These are phyloP conservation scores for Acrossocheilus wenchowensis DNA, from an alignment of 2,797 vertebrate species.

Conservation along the genomic window DNA sequence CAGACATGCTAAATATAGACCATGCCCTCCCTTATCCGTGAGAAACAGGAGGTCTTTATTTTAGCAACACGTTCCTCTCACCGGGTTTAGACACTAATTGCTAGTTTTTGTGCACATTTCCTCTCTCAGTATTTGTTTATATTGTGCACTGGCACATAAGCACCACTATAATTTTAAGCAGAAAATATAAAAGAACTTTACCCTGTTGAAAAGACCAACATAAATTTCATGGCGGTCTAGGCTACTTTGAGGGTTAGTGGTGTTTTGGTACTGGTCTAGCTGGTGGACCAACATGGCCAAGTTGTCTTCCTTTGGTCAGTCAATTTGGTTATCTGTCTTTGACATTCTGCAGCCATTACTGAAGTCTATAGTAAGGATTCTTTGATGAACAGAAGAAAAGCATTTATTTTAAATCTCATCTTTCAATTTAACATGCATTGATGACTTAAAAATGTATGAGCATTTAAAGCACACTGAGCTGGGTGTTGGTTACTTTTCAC, in stretches of 20 bases:
- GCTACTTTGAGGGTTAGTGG: background rate
- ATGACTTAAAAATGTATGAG: background rate
- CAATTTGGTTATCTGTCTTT: background rate
- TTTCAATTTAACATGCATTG: background rate
- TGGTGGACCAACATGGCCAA: background rate
- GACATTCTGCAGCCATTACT: background rate
- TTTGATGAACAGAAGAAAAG: background rate
- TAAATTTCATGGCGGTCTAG: background rate
- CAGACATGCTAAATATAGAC: slow-evolving; percentile 39
- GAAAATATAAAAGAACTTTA: background rate
- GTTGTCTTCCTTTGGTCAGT: background rate
- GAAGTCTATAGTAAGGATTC: background rate
- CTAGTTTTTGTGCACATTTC: slow-evolving; percentile 30
- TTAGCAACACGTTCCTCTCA: slow-evolving; percentile 26
- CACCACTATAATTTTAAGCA: background rate
- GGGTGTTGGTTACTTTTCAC: slow-evolving; percentile 49
- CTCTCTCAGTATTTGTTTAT: slow-evolving; percentile 22
- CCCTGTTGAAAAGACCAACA: background rate
- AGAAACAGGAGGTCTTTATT: slow-evolving; percentile 46
- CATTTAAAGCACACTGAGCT: slow-evolving; percentile 14
- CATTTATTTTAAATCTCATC: background rate
- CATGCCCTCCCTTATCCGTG: slow-evolving; percentile 27
- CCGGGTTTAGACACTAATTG: slow-evolving; percentile 37
- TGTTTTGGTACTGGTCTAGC: background rate
- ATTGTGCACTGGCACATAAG: slow-evolving; percentile 19